These are phyloP conservation scores for Scleropages formosus DNA, from an alignment of 2,797 vertebrate genomes.

Conservation along the genomic window DNA sequence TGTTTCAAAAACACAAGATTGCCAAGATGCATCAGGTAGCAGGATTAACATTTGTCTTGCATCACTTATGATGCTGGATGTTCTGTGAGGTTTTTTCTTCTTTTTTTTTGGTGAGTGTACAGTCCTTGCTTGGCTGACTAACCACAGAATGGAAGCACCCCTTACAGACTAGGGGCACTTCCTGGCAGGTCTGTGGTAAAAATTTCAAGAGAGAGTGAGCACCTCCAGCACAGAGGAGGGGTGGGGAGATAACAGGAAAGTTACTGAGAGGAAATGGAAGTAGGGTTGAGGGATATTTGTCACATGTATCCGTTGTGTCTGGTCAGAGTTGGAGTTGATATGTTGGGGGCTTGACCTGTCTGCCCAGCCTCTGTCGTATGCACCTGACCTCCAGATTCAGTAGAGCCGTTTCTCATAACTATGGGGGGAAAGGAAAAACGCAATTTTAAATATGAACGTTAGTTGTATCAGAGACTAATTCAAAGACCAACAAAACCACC, in stretches of 20 bases:
- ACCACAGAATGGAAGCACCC: background rate
- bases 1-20: background rate
- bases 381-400: constrained; percentile 69
- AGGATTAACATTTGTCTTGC: background rate
- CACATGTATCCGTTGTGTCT: constrained; percentile 58
- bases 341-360: constrained; percentile 57
- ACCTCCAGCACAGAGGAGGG: background rate
- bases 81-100: background rate
- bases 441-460: no score
- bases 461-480: constrained; percentile 2
- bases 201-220: background rate
- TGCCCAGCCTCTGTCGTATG: constrained; percentile 35
- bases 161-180: no score
- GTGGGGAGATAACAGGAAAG: background rate
- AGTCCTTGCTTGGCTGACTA: constrained; percentile 24
- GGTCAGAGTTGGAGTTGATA: constrained; percentile 56
- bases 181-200: background rate
- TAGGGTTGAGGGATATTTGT: constrained; percentile 31
- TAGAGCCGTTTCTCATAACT: constrained; percentile 92
- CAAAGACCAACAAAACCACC: background rate
- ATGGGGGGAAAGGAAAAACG: constrained; percentile 16
- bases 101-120: constrained; percentile 48
- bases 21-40: background rate
- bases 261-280: background rate
- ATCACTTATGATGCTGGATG: background rate